Base-by-base conservation (phyloP, 2,888 invertebrate species). In the Himalopsyche tibetana region DNA sequence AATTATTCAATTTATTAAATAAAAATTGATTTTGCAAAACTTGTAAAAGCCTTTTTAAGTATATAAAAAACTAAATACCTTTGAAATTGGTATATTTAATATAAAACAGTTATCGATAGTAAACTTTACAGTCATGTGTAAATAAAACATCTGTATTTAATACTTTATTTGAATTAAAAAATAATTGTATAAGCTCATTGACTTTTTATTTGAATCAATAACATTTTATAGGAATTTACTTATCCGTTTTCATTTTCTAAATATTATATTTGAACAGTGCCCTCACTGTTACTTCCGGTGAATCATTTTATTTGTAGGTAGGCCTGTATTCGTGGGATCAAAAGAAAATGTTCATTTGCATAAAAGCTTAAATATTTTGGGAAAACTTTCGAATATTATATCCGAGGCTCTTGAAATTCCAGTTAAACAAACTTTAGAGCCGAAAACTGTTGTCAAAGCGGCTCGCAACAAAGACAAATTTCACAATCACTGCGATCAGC, bases 391-490 rank as follows among this genome's bases (percentile, higher is more conserved):
- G 36, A 74, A 74, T 74, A 74, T 74, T 38, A 74, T 74, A 38
- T 28, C 74, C 74, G 12, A 12, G 36, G 74, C 15, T 74, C 74
- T 74, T 74, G 38, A 38, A 74, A 74, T 74, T 74, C 74, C 74
- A 74, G 74, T 74, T 36, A 74, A 74, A 74, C 74, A 74, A 74
- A 74, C 74, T 74, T 74, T 45, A 56, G 36, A 79, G 74, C 42
- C 82, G 36, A 42, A 11, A 45, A 80, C 80, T 56, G 55, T 82
- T 82, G 82, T 82, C 19, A 11, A 81, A 42, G 82, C 82, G 45
- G 55, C 82, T 82, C 19, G 28, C 55, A 82, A 85, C 85, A 85
- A 82, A 82, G 82, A 74, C 85, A 45, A 85, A 82, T 74, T 82
- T 85, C 79, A 51, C 82, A 82, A 82, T 83, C 85, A 85, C 80